Base-by-base conservation (phyloP, 2,113 vertebrate species). In the Tychaedon coryphoeus region DNA sequence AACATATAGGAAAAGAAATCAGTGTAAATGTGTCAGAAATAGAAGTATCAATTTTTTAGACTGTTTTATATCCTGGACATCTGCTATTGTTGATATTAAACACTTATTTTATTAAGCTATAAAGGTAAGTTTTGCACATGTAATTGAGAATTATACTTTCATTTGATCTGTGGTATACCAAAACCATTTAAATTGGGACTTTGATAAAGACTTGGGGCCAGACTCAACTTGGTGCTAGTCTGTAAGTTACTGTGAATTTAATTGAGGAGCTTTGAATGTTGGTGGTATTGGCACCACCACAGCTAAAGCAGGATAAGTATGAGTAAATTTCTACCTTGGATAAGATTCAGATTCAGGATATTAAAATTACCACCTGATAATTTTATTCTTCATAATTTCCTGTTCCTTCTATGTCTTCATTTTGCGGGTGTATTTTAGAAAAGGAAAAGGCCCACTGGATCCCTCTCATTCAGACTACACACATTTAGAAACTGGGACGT, bases 241-340 rank as follows among this genome's bases (percentile, higher is more conserved):
- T 86, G 16, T 53, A 78, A 89, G 56, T 69, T 70, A 20, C 45
- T 22, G 12, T 36, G 17, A 43, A 53, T 38, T 53, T 14, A 28
- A 60, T 2, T 60, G 45, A 76, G 19, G 14, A 69, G 25, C 33
- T 22, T 29, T 22, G 45, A 75, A n/a, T 60, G 42, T 54, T 84
- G 45, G 6, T 54, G 34, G 19, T 61, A n/a, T 9, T 70, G 17
- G 62, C 51, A 89, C n/a, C 53, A 58, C 1, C 0, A 1, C 43
- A 62, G 83, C 51, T 45, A 57, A 77, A 84, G 33, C 16, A 34
- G 33, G 64, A 60, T 14, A 71, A 85, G 23, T 26, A 57, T 4
- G 43, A 87, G 45, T 70, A 29, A 22, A 7, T 40, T 17, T 53
- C 45, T 19, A 34, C 15, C 7, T 62, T 54, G 25, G 9, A 25